Evolutionary conservation across 2,888 invertebrate genomes (phyloP).

Genomic region (Limnephilus rhombicus): DNA sequence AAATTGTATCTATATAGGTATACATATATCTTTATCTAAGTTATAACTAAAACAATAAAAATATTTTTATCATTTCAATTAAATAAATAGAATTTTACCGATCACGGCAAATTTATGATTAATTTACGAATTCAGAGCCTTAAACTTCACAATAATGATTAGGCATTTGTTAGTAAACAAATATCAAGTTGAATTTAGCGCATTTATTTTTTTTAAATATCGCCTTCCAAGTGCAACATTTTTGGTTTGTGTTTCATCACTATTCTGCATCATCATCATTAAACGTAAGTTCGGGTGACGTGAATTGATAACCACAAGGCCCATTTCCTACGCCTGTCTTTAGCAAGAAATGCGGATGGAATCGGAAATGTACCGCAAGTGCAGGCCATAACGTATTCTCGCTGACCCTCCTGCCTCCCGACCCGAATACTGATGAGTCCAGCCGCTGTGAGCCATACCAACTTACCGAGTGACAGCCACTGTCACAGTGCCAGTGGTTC

Average conservation of each 20-base stretch:
- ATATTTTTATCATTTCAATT: too few species aligned
- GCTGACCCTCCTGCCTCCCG: neutral
- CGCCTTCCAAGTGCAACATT: neutral
- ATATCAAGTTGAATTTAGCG: too few species aligned
- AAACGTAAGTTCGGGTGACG: neutral
- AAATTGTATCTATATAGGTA: too few species aligned
- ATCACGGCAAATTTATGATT: too few species aligned
- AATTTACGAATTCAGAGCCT: too few species aligned
- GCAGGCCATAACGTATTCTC: constrained; percentile 13
- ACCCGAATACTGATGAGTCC: constrained; percentile 12
- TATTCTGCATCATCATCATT: neutral
- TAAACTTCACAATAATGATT: too few species aligned
- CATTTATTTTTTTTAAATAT: neutral
- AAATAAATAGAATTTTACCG: too few species aligned
- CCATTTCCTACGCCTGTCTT: neutral
- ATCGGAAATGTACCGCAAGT: constrained; percentile 33
- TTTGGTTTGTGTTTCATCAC: neutral
- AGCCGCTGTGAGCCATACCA: neutral
- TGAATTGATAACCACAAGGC: neutral
- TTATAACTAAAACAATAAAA: too few species aligned
- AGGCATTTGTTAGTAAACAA: neutral
- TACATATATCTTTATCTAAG: too few species aligned
- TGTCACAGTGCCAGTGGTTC: too few species aligned
- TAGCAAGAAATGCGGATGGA: neutral
- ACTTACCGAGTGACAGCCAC: neutral